phyloP scores from a whole-genome alignment of 2,113 vertebrate genomes.

The Bubo bubo region DNA sequence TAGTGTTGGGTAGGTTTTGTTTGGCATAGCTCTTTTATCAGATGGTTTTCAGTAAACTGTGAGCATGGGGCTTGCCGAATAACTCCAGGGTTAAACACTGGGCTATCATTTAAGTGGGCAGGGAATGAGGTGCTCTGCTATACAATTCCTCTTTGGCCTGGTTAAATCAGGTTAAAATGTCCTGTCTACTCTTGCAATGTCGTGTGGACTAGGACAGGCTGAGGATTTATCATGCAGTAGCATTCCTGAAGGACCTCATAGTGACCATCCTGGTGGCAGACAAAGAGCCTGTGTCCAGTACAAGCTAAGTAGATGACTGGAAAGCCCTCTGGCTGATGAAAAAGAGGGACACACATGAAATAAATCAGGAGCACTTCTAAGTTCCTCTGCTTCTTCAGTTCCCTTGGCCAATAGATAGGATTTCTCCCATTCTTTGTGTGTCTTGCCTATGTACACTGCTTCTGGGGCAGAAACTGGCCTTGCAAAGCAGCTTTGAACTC shows the following conservation, averaged over 20 bases:
- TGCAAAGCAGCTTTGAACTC: background rate
- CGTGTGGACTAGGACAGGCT: background rate
- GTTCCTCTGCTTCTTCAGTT: background rate
- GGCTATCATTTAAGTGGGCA: background rate
- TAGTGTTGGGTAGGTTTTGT: background rate
- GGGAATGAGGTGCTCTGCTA: background rate
- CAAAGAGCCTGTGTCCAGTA: rapidly evolving
- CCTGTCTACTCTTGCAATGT: background rate
- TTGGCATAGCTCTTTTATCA: background rate
- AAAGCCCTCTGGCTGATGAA: background rate
- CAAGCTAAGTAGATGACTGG: rapidly evolving
- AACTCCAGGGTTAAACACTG: background rate
- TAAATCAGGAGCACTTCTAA: background rate
- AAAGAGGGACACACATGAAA: background rate
- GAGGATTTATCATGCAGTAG: background rate
- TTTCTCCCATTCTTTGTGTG: background rate
- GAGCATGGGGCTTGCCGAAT: background rate
- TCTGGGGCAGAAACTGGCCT: background rate
- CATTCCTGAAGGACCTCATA: background rate
- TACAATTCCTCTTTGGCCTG: background rate
- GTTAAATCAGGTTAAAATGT: background rate
- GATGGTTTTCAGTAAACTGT: background rate
- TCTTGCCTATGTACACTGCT: background rate
- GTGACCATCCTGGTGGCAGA: background rate
- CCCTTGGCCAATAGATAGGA: background rate